Percentiles rank a stretch among this genome's conserved stretches.
Evolutionary conservation across 2,888 invertebrate genomes (phyloP).

Genomic region (Allolobophora icterica): DNA sequence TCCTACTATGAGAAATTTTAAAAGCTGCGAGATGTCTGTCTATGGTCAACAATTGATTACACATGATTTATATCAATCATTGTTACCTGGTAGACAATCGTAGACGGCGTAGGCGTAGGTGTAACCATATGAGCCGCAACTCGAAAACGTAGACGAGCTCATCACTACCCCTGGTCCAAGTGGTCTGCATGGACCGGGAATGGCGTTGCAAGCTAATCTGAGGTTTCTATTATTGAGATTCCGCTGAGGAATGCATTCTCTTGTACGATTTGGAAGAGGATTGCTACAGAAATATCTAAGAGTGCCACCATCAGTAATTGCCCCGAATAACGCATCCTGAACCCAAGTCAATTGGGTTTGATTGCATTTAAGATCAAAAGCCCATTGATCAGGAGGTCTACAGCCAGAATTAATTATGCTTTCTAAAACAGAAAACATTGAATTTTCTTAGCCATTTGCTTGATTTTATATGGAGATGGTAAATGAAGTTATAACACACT

Average conservation of each 20-base stretch:
- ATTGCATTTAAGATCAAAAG: background rate
- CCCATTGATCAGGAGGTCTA: background rate
- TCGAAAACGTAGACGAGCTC: background rate
- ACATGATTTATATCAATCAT: background rate
- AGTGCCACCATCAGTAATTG: background rate
- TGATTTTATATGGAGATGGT: no score
- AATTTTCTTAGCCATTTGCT: background rate
- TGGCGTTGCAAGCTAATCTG: background rate
- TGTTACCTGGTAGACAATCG: background rate
- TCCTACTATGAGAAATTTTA: no score
- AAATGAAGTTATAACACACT: no score
- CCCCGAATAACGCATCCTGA: background rate
- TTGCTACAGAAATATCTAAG: background rate
- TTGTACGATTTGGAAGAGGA: background rate
- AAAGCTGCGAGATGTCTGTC: no score
- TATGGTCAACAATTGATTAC: background rate
- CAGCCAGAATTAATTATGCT: background rate
- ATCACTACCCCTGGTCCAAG: background rate
- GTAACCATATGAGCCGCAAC: background rate
- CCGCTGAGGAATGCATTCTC: slow-evolving; percentile 15
- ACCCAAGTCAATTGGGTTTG: background rate
- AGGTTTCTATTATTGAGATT: background rate
- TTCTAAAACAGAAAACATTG: background rate
- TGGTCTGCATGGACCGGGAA: background rate
- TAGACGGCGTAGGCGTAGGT: slow-evolving; percentile 7